These are phyloP conservation scores for Cydia splendana DNA, from an alignment of 1,140 invertebrate genomes.

Conservation along the genomic window DNA sequence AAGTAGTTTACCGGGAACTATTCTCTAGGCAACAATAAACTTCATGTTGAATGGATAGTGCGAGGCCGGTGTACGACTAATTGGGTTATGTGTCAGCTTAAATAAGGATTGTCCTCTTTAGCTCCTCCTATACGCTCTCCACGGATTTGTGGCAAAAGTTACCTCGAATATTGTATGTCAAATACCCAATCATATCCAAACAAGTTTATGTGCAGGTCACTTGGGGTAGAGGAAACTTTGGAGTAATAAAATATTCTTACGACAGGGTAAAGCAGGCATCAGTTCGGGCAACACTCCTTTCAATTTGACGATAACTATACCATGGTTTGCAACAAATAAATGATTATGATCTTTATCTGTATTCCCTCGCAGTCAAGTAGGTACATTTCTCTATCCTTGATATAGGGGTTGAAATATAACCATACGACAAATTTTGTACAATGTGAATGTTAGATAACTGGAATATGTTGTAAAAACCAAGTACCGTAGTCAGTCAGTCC, in stretches of 20 bases:
- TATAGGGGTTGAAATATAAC: too few species aligned
- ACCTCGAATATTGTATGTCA: not conserved
- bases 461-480: not conserved
- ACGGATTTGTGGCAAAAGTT: constrained; percentile 14
- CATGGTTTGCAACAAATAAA: too few species aligned
- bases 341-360: too few species aligned
- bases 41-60: constrained; percentile 42
- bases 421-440: not conserved
- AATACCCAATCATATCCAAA: not conserved
- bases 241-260: not conserved
- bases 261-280: not conserved
- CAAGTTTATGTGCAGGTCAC: not conserved
- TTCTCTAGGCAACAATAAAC: constrained; percentile 42
- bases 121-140: constrained; percentile 12
- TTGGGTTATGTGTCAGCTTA: constrained; percentile 41
- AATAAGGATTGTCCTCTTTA: constrained; percentile 23
- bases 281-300: not conserved
- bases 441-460: not conserved
- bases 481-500: constrained; percentile 21
- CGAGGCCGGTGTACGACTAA: constrained; percentile 38
- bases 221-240: not conserved
- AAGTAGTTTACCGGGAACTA: constrained; percentile 37
- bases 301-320: not conserved
- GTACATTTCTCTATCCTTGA: too few species aligned
- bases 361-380: too few species aligned